These are phyloP conservation scores for Elaphurus davidianus DNA, from an alignment of 2,113 vertebrate species.

Conservation along the genomic window DNA sequence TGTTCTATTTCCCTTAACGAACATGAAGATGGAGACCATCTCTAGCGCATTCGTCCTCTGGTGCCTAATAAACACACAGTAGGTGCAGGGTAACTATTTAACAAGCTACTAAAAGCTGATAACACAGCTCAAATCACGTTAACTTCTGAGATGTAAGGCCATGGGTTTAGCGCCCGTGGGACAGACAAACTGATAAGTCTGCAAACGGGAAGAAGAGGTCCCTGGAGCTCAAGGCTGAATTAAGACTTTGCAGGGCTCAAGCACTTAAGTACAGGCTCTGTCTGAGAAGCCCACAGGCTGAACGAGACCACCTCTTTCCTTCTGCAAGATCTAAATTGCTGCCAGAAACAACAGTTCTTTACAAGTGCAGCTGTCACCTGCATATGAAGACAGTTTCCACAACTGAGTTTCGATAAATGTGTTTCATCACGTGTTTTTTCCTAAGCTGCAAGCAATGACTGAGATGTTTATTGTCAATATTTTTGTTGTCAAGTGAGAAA, in stretches of 20 bases:
- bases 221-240: not conserved
- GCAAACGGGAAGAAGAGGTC: not conserved
- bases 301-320: not conserved
- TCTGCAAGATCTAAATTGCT: not conserved
- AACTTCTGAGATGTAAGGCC: not conserved
- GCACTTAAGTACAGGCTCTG: not conserved
- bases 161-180: not conserved
- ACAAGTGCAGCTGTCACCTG: slow-evolving; percentile 36
- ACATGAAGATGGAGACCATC: not conserved
- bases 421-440: slow-evolving; percentile 28
- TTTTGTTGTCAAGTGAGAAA: slow-evolving; percentile 57
- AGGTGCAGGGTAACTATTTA: not conserved
- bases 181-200: not conserved
- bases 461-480: slow-evolving; percentile 65
- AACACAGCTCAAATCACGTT: not conserved
- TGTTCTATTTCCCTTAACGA: not conserved
- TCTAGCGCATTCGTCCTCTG: not conserved
- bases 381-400: not conserved
- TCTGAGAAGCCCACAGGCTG: not conserved
- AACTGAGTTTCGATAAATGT: not conserved
- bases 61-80: not conserved
- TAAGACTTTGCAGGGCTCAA: not conserved
- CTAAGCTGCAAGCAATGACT: slow-evolving; percentile 30
- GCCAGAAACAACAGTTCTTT: not conserved
- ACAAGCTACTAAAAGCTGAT: not conserved